Base-by-base conservation (phyloP, 2,888 invertebrate species). In the Parelbella ahira region DNA sequence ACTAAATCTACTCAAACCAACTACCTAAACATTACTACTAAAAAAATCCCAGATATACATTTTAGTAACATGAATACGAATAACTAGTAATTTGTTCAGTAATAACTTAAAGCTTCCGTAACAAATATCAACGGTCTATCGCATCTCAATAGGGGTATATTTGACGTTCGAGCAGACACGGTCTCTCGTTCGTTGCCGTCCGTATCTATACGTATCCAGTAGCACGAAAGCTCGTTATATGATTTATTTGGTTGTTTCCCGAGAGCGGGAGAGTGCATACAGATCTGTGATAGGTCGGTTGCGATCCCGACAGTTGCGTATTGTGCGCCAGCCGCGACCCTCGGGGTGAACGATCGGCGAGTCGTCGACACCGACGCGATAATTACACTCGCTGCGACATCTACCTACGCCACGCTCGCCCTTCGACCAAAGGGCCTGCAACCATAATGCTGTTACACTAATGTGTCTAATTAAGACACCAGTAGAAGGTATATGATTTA, bases 301-400 rank as follows among this genome's bases (percentile, higher is more conserved):
- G 54, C 50, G 60, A 67, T 73, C 68, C 70, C 63, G 68, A 74
- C 73, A 73, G 74, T 71, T 75, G 82, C 70, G 72, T 79, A 74
- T 71, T 74, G 72, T 68, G 62, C 66, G 37, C 37, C 37, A 37
- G 37, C 20, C 37, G 44, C 73, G 79, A 74, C 76, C 79, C 78
- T 68, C 71, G 84, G 84, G 86, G 86, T 86, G 82, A 86, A 86
- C 74, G 86, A 65, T 83, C 86, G 68, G 68, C 65, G 66, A 82
- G 86, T 86, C 86, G 86, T 69, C 84, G 86, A 84, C 86, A 77
- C 79, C 65, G 61, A 19, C 63, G 65, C 74, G 82, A 83, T 86
- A 86, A 86, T 86, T 82, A 81, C 80, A 80, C 80, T 79, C 76
- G 77, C 77, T 64, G 62, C 59, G 53, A 49, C 55, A 60, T 65